Percentiles rank a stretch among this genome's conserved stretches.
Conservation (phyloP, 2,113 vertebrate genomes). For the Pseudorhombus dupliciocellatus region DNA sequence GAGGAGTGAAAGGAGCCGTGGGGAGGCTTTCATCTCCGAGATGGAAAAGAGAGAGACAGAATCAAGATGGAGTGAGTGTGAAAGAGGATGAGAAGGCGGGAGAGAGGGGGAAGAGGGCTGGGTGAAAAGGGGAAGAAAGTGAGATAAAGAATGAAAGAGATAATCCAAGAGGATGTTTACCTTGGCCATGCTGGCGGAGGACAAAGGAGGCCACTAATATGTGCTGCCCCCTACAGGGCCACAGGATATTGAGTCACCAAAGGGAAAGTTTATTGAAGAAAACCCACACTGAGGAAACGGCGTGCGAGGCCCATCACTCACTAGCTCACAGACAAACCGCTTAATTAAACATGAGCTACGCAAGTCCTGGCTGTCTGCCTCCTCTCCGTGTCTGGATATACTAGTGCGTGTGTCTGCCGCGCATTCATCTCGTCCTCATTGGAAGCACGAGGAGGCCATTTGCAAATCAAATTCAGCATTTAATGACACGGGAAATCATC, state of each 20-base stretch:
- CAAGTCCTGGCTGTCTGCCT: conserved; percentile 57
- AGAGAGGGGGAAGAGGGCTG: conserved; percentile 45
- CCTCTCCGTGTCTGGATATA: conserved; percentile 56
- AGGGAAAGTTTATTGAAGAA: conserved; percentile 58
- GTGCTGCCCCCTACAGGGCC: conserved; percentile 69
- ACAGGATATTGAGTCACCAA: conserved; percentile 63
- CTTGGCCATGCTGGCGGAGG: conserved; percentile 72
- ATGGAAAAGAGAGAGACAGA: conserved; percentile 54
- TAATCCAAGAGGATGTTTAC: conserved; percentile 77
- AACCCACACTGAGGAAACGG: conserved; percentile 31
- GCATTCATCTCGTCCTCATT: conserved; percentile 58
- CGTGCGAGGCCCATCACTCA: conserved; percentile 19
- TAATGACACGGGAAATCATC: conserved; percentile 76
- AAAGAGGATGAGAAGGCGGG: conserved; percentile 66
- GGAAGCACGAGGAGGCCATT: conserved; percentile 68
- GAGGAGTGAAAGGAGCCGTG: conserved; percentile 78
- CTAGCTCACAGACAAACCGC: conserved; percentile 61
- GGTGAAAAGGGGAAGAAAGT: conserved; percentile 49
- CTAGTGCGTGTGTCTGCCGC: conserved; percentile 26
- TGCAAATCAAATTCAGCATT: conserved; percentile 75
- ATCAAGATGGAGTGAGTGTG: conserved; percentile 65
- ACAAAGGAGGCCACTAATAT: conserved; percentile 69
- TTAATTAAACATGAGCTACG: conserved; percentile 73
- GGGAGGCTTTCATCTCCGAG: conserved; percentile 84
- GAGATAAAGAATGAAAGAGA: conserved; percentile 68